Base-by-base conservation (phyloP, 2,888 invertebrate species). In the Epinotia brunnichana region DNA sequence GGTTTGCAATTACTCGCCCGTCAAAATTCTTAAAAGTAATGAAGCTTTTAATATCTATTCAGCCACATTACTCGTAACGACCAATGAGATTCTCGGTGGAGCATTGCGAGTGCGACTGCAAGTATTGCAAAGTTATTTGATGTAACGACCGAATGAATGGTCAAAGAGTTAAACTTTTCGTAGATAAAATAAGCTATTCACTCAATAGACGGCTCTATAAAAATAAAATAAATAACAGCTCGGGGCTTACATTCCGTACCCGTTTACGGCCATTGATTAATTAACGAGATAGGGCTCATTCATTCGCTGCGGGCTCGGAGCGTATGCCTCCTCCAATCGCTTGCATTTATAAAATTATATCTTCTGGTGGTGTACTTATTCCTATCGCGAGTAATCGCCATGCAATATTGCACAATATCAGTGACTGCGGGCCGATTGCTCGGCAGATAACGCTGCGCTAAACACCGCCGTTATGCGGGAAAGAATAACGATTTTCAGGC, bases 361-460 rank as follows among this genome's bases (percentile, higher is more conserved):
- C 54, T 57, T 44, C n/a, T 48, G 48, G n/a, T 41, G 69, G 35
- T 48, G 24, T 57, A 67, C 44, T 44, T 48, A 57, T 21, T 51
- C 44, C 29, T 15, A 29, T 56, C 54, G 62, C 69, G n/a, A 29
- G 29, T 57, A 71, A 53, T 57, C 62, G 60, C 73, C 75, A 76
- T 70, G 67, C 62, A 76, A 74, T 75, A 76, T 82, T 82, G 81
- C 81, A 82, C 79, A 80, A 81, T 76, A 41, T 41, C 17, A 41
- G 75, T 64, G 71, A 80, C 83, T 81, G 77, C 80, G 75, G 80
- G 79, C 76, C 81, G 79, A 82, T n/a, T 80, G 81, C 80, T 82
- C 81, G 76, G 76, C 59, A 77, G 83, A 85, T 79, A 83, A 80
- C 76, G 63, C 67, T 75, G 72, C 66, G 74, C 77, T 77, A 78